Percentiles rank a stretch among this genome's conserved stretches.
These are phyloP conservation scores for Leucophenga montana DNA, from an alignment of 2,888 invertebrate species.

Conservation along the genomic window DNA sequence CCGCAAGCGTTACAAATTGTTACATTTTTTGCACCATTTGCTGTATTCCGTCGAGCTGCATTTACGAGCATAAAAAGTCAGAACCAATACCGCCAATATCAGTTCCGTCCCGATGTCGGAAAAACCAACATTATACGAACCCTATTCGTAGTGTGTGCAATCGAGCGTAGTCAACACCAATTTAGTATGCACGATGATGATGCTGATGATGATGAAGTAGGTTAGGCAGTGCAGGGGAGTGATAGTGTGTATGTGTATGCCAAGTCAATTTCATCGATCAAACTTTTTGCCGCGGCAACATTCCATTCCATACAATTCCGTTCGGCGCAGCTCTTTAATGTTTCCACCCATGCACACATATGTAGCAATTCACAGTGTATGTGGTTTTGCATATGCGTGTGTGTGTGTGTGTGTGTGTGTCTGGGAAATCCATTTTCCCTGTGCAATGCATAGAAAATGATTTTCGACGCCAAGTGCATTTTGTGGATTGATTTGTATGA, in stretches of 20 bases:
- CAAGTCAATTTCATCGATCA: constrained; percentile 57
- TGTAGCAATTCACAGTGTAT: background rate
- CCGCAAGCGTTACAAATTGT: constrained; percentile 58
- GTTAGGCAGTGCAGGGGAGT: background rate
- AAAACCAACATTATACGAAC: background rate
- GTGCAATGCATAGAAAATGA: constrained; percentile 3
- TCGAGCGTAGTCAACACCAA: constrained; percentile 1
- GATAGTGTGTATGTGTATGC: background rate
- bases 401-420: background rate
- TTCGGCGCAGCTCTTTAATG: background rate
- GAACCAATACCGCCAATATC: background rate
- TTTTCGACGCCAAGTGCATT: constrained; percentile 36
- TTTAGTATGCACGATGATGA: constrained; percentile 3
- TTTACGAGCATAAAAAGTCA: background rate
- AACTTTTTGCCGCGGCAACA: constrained; percentile 39
- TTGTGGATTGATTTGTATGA: constrained; percentile 49
- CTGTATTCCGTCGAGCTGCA: background rate
- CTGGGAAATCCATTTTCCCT: background rate
- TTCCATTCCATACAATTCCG: background rate
- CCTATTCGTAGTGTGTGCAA: background rate
- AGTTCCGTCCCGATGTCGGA: background rate
- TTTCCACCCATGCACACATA: background rate
- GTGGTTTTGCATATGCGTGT: background rate
- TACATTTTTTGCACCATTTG: constrained; percentile 9
- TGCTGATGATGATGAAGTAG: background rate